A percentile compares a stretch with the other conserved stretches of the same genome.
These are phyloP conservation scores for Ascidia mentula DNA, from an alignment of 23 tunicate species.

Conservation along the genomic window DNA sequence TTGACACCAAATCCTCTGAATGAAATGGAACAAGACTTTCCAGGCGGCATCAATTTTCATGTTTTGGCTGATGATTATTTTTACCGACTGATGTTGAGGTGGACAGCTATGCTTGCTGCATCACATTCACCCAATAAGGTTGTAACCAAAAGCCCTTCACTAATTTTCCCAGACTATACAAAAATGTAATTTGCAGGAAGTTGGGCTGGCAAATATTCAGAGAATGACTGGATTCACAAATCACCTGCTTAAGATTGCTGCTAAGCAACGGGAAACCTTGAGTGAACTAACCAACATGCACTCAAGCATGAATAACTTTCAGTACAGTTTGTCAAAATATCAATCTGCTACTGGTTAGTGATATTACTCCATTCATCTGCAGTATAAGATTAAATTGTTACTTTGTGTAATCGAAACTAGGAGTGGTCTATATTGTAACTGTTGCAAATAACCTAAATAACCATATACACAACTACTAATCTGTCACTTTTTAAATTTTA, in stretches of 20 bases:
- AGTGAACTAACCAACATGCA: not conserved
- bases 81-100: conserved; percentile 37
- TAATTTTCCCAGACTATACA: too few relatives aligned
- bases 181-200: conserved; percentile 17
- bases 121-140: conserved; percentile 50
- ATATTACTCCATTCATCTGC: too few relatives aligned
- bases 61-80: conserved; percentile 25
- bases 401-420: too few relatives aligned
- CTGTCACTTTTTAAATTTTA: too few relatives aligned
- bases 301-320: not conserved
- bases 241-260: conserved; percentile 36
- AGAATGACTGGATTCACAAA: conserved; percentile 37
- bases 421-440: too few relatives aligned
- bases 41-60: not conserved
- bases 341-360: not conserved
- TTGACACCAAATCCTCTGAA: not conserved
- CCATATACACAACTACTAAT: too few relatives aligned
- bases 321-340: not conserved
- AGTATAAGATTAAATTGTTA: too few relatives aligned
- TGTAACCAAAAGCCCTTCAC: too few relatives aligned
- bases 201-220: conserved; percentile 23
- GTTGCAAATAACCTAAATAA: too few relatives aligned
- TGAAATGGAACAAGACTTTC: not conserved
- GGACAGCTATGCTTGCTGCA: conserved; percentile 43
- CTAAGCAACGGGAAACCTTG: conserved; percentile 20